Base-by-base conservation (phyloP, 2,113 vertebrate genomes). In the Rhinolophus sinicus region DNA sequence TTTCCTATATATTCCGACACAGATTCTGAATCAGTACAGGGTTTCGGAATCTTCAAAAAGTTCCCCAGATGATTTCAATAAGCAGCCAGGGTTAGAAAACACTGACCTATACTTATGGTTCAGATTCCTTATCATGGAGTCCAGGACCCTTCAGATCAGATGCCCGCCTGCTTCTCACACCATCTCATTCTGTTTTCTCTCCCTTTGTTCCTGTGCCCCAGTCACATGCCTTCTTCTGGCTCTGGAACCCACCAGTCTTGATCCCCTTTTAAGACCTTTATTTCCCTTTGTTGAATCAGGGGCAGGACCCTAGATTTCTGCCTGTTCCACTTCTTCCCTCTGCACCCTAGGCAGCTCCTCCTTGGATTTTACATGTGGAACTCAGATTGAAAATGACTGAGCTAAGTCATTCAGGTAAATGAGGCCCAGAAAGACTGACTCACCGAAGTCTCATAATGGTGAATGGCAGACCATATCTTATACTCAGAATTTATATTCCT, bases 401-500 rank as follows among this genome's bases (percentile, higher is more conserved):
- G 19, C 67, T 92, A 81, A 50, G 12, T 50, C 47, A 82, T 93
- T 15, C 8, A 69, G 24, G 82, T 93, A 50, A 95, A 0, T 62
- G n/a, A 96, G 24, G 44, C 28, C 58, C 28, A 77, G 47, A 92
- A 96, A 73, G 26, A 75, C 52, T 72, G 19, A 92, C 44, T 93
- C 52, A 40, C 28, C 77, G 10, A 90, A 93, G 6, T 87, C 30
- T 82, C 78, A 14, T 77, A 84, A 44, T 58, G 33, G 22, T 87
- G 38, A 95, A 47, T 87, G 69, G 56, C 40, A 86, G 70, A 76
- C 67, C n/a, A 24, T 76, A 69, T 80, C 6, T 58, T 80, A 77
- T 95, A 75, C 83, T 84, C 60, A 92, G 40, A 24, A 21, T 92
- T 88, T 91, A 47, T 86, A 78, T 91, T 95, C 82, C 28, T 92